Base-by-base conservation (phyloP, 2,113 vertebrate genomes). In the Sterna hirundo region DNA sequence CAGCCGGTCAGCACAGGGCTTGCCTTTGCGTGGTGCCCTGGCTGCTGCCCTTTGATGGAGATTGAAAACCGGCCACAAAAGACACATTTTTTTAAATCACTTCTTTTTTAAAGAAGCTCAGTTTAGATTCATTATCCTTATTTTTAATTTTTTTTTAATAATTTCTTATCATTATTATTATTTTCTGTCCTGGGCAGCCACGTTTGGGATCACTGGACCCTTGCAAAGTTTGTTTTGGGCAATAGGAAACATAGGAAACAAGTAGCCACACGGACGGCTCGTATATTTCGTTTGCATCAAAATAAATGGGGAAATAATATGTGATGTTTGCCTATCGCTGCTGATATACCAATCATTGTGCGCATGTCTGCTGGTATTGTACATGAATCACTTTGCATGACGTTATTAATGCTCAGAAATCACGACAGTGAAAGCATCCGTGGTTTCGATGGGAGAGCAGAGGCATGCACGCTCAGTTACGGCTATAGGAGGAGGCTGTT, bases 331-430 rank as follows among this genome's bases (percentile, higher is more conserved):
- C 40, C 13, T 86, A 46, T 51, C 57, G 40, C 62, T 91, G 47
- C 32, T 91, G 52, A 83, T 78, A 70, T 49, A 66, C 23, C 86
- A 70, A 91, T 49, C 2, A 1, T 58, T 29, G 8, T 40, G 71
- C 3, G 0, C 61, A 38, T 58, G 60, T 66, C 76, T 88, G 54
- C 55, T 75, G 68, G 75, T 86, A 75, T 47, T 61, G 36, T 46
- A n/a, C 36, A 30, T 55, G 34, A 93, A 71, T 47, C 51, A 62
- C 34, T 88, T 93, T 62, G 61, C 55, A 52, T 69, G 18, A 75
- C 61, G 83, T 93, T 89, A 55, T 83, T 95, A 92, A 71, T 55
- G n/a, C 23, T 90, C 75, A 70, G 44, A 77, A 93, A 83, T 72
- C 51, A 57, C 15, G 47, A 40, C 38, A 44, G 38, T 40, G 38